Percentiles rank a stretch among this genome's conserved stretches.
These are phyloP conservation scores for Hypsopygia costalis DNA, from an alignment of 2,888 invertebrate species.

Conservation along the genomic window DNA sequence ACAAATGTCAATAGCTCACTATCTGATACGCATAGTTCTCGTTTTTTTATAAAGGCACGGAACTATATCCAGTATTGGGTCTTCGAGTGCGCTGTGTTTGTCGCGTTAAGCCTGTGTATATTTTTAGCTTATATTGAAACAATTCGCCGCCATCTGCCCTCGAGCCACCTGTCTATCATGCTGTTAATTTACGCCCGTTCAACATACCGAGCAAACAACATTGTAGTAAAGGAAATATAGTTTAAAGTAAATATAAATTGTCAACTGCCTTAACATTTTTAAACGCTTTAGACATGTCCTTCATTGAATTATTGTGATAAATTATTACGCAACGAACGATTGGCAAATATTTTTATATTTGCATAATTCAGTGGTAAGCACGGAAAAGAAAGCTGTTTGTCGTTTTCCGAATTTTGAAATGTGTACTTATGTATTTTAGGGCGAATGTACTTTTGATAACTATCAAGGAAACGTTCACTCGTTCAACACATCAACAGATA, in stretches of 20 bases:
- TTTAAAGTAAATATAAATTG: constrained; percentile 34
- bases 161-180: constrained; percentile 72
- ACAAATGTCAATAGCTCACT: constrained; percentile 68
- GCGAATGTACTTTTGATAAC: not conserved
- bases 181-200: constrained; percentile 54
- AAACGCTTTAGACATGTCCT: constrained; percentile 44
- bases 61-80: constrained; percentile 57
- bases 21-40: constrained; percentile 68
- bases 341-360: not conserved
- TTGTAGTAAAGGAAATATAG: constrained; percentile 66
- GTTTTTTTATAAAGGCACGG: constrained; percentile 52
- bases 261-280: constrained; percentile 42
- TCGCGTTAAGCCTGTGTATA: constrained; percentile 47
- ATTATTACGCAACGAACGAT: constrained; percentile 2
- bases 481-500: not conserved
- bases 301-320: constrained; percentile 22
- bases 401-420: constrained; percentile 5
- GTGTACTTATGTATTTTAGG: not conserved
- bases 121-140: constrained; percentile 69
- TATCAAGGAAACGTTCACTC: not conserved
- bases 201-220: constrained; percentile 38
- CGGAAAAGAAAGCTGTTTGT: constrained; percentile 6
- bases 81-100: constrained; percentile 34
- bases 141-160: constrained; percentile 66
- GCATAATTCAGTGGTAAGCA: not conserved